A percentile compares a stretch with the other conserved stretches of the same genome.
These are phyloP conservation scores for Ommatoiulus sabulosus DNA, from an alignment of 2,888 invertebrate species.

Conservation along the genomic window DNA sequence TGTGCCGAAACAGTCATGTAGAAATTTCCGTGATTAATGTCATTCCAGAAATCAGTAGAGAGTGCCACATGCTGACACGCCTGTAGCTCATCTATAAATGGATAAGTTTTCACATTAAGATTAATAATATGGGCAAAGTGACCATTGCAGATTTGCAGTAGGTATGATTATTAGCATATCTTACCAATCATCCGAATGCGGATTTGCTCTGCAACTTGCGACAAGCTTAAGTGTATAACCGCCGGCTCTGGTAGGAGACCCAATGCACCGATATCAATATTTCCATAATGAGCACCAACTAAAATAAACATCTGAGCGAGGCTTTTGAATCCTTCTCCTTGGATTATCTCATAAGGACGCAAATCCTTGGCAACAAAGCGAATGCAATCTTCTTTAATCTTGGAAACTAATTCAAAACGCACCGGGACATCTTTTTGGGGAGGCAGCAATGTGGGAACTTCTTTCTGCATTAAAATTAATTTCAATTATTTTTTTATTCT, in stretches of 20 bases:
- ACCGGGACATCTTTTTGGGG: neutral
- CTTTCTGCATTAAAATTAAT: neutral
- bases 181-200: slow-evolving; percentile 21
- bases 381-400: slow-evolving; percentile 50
- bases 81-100: slow-evolving; percentile 20
- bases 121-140: neutral
- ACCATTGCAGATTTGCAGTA: too few relatives aligned
- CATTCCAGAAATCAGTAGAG: slow-evolving; percentile 17
- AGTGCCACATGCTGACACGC: slow-evolving; percentile 44
- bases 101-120: neutral
- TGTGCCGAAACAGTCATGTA: slow-evolving; percentile 38
- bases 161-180: neutral
- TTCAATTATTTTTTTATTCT: too few relatives aligned
- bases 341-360: slow-evolving; percentile 1
- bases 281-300: slow-evolving; percentile 14
- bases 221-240: neutral
- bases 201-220: slow-evolving; percentile 47
- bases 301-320: slow-evolving; percentile 41
- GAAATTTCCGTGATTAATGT: neutral
- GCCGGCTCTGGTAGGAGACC: neutral
- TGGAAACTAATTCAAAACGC: neutral
- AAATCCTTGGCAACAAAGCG: slow-evolving; percentile 45
- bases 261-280: neutral
- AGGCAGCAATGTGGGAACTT: slow-evolving; percentile 1
- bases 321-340: slow-evolving; percentile 38